A percentile compares a stretch with the other conserved stretches of the same genome.
These are phyloP conservation scores for Leptodactylus fallax DNA, from an alignment of 2,797 vertebrate genomes.

Conservation along the genomic window DNA sequence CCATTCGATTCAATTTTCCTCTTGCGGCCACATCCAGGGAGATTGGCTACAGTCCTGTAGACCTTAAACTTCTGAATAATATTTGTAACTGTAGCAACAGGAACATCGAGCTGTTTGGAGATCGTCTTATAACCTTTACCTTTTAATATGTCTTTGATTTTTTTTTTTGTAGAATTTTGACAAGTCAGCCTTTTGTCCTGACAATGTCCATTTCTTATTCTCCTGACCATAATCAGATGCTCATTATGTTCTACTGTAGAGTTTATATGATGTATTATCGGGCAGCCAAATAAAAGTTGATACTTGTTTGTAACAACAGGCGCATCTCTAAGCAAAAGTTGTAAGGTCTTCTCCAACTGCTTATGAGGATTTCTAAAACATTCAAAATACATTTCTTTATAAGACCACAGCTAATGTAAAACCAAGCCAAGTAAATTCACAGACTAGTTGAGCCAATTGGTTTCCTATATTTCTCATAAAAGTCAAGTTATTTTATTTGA, in stretches of 20 bases:
- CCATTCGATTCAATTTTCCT: too few species aligned
- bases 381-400: slow-evolving; percentile 29
- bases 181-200: background rate
- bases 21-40: too few species aligned
- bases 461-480: slow-evolving; percentile 1
- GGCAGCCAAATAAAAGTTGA: background rate
- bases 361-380: slow-evolving; percentile 16
- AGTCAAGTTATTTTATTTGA: slow-evolving; percentile 1
- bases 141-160: background rate
- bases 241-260: background rate
- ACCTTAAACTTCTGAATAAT: too few species aligned
- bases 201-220: background rate
- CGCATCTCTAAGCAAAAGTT: slow-evolving; percentile 13
- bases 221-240: background rate
- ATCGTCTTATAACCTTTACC: too few species aligned
- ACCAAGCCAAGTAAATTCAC: slow-evolving; percentile 29
- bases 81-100: too few species aligned
- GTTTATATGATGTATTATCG: background rate
- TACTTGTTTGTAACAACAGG: background rate
- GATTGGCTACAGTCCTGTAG: too few species aligned
- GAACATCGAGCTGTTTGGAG: too few species aligned
- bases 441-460: slow-evolving; percentile 16
- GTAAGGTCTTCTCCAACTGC: slow-evolving; percentile 8
- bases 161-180: background rate
- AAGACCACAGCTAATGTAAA: slow-evolving; percentile 13